Conservation (phyloP, 2,113 vertebrate species). For the Mormyrus iriodes region DNA sequence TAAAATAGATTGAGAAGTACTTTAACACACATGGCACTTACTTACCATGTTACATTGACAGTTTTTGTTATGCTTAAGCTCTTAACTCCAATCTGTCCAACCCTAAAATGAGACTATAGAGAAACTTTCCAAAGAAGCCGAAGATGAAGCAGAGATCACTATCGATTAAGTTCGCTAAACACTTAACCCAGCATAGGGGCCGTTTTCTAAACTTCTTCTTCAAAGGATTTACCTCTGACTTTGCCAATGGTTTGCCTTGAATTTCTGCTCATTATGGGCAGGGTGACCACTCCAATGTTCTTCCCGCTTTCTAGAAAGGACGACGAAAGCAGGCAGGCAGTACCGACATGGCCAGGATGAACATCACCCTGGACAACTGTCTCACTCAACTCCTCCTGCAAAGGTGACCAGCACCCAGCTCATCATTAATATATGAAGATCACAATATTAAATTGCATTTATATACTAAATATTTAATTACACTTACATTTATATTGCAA, state of each 20-base stretch:
- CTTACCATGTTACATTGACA: background rate
- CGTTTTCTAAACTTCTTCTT: background rate
- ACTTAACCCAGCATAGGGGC: background rate
- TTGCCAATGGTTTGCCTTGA: slow-evolving; percentile 88
- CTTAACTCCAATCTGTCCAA: background rate
- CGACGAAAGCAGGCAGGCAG: slow-evolving; percentile 88
- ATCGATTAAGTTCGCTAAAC: background rate
- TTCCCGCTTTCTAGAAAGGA: slow-evolving; percentile 75
- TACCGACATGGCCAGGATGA: slow-evolving; percentile 80
- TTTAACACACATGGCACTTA: background rate
- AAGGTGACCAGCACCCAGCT: slow-evolving; percentile 10
- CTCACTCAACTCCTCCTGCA: slow-evolving; percentile 84
- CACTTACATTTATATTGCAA: background rate
- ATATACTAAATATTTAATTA: background rate
- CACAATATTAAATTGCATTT: background rate
- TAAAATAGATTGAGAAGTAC: slow-evolving; percentile 45
- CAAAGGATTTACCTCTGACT: slow-evolving; percentile 75
- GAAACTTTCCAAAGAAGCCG: background rate
- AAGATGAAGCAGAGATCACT: background rate
- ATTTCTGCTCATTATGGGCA: slow-evolving; percentile 91
- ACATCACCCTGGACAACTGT: slow-evolving; percentile 76
- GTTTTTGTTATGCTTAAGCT: background rate
- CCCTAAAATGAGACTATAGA: background rate
- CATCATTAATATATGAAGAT: background rate
- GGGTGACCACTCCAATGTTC: slow-evolving; percentile 75